Base-by-base conservation (phyloP, 1,140 invertebrate genomes). In the Nephila pilipes region DNA sequence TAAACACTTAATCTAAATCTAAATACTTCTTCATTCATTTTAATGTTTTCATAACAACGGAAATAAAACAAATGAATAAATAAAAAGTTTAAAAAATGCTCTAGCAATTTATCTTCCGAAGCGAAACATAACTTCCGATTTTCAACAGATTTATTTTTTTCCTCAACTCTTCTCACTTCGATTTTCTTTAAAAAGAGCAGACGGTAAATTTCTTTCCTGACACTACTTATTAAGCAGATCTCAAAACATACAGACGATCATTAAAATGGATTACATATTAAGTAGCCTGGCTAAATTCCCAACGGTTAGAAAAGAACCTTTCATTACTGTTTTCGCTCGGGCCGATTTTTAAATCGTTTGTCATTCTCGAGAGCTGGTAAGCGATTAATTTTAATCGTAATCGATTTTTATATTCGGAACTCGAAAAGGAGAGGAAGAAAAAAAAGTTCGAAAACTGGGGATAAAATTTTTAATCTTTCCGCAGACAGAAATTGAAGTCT, bases 231-330 rank as follows among this genome's bases (percentile, higher is more conserved):
- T 83, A 46, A 91, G 58, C 89, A 38, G 55, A 69, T 90, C 63
- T 80, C 88, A 90, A 87, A 91, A 91, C 58, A 91, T 55, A 65
- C 89, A 81, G 75, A 89, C 63, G 46, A 91, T 91, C 89, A 91
- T 91, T 91, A 83, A 91, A 91, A 91, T 83, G 58, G 80, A 91
- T 91, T 83, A 65, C 89, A 91, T 91, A 91, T 91, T 83, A 91
- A 91, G 80, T 91, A 75, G 89, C 79, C 29, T 63, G 32, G 87
- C 65, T 80, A 25, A 54, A 80, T 69, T 80, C 88, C 63, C 57
- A 80, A 57, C 16, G n/a, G 89, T 79, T 32, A 83, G 29, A 46
- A 46, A 46, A 46, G 46, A 46, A 46, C 32, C 89, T 83, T 91
- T 91, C 88, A 90, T 90, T 90, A 88, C 36, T 57, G 55, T 25